Evolutionary conservation across 2,113 vertebrate genomes (phyloP).

Genomic region (Cricetomys ansorgei): DNA sequence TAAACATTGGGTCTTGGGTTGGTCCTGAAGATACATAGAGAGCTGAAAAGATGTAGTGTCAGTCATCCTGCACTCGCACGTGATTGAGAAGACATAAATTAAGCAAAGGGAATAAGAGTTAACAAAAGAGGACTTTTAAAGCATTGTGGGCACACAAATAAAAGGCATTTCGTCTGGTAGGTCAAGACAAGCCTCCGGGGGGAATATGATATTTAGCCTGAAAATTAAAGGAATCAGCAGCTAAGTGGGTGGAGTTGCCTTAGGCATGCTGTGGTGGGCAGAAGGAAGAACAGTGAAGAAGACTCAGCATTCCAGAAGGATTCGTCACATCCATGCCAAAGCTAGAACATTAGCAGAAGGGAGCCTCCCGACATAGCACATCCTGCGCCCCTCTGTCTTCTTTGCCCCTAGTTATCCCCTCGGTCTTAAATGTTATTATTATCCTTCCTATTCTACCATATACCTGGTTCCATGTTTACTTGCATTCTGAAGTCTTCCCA

Average conservation of each 20-base stretch:
- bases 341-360: not conserved
- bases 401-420: not conserved
- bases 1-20: not conserved
- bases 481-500: not conserved
- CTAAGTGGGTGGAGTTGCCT: not conserved
- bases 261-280: not conserved
- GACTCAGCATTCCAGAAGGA: not conserved
- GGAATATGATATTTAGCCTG: not conserved
- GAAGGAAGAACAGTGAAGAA: not conserved
- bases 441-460: not conserved
- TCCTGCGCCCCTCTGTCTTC: not conserved
- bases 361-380: not conserved
- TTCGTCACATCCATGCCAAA: not conserved
- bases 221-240: conserved; percentile 8
- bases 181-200: not conserved
- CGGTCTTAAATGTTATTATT: not conserved
- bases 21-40: not conserved
- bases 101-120: not conserved
- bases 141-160: not conserved
- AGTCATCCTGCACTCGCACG: not conserved
- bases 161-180: not conserved
- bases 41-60: not conserved
- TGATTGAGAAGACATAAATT: not conserved
- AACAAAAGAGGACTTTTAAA: not conserved
- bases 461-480: not conserved